Evolutionary conservation across 2,113 vertebrate species (phyloP).

Genomic region (Sinosuthora webbiana): DNA sequence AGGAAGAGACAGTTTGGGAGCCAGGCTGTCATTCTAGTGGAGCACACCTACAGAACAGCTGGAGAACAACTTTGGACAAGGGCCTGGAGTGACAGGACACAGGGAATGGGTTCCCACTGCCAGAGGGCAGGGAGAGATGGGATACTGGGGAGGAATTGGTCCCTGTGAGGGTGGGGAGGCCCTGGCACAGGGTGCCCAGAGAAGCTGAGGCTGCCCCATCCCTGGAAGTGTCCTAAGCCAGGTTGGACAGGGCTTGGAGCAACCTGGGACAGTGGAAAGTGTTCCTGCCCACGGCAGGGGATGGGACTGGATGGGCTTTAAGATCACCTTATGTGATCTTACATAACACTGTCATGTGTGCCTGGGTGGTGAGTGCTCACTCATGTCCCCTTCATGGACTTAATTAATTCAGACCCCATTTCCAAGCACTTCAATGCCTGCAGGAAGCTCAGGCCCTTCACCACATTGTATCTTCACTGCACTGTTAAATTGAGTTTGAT

Average conservation of each 20-base stretch:
- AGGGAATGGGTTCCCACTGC: neutral
- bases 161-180: accelerated
- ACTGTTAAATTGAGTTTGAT: neutral
- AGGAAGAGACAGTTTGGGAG: neutral
- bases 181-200: neutral
- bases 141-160: neutral
- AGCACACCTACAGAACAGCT: neutral
- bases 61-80: neutral
- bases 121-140: neutral
- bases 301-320: neutral
- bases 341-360: accelerated
- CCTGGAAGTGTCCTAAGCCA: neutral
- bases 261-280: too few species aligned
- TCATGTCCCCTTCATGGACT: neutral
- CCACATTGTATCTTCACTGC: neutral
- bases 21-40: neutral
- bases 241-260: accelerated
- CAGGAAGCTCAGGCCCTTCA: neutral
- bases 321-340: neutral
- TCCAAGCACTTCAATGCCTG: neutral
- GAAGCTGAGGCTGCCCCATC: neutral
- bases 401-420: neutral
- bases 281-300: neutral
- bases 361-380: too few species aligned
- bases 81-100: neutral